These are phyloP conservation scores for Phaethon lepturus DNA, from an alignment of 2,113 vertebrate species.

Conservation along the genomic window DNA sequence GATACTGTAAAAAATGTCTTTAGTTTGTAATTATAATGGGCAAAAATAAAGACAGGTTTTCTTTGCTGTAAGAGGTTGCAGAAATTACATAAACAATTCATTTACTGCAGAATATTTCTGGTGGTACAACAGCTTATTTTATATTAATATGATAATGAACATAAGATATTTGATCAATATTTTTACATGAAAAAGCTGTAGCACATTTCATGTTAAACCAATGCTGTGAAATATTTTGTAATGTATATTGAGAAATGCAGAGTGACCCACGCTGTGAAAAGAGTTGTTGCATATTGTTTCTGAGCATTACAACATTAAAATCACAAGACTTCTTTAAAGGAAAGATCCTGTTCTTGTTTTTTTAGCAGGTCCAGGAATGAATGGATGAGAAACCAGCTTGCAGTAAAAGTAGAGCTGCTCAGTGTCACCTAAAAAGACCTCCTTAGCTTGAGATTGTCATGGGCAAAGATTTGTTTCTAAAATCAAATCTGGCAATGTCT, in stretches of 20 bases:
- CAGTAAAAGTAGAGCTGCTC: background rate
- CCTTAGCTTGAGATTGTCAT: background rate
- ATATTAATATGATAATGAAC: background rate
- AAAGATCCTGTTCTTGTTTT: background rate
- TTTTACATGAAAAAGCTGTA: background rate
- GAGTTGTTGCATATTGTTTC: background rate
- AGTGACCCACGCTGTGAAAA: background rate
- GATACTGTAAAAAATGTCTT: background rate
- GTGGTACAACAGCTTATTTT: background rate
- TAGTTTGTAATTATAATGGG: background rate
- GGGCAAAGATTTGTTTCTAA: background rate
- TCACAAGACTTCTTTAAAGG: background rate
- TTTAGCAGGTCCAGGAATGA: background rate
- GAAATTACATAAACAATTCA: background rate
- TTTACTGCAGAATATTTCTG: background rate
- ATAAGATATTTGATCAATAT: background rate
- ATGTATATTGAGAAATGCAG: background rate
- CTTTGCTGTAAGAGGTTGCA: background rate
- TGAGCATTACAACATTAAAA: background rate
- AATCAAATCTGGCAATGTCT: background rate
- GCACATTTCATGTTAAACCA: background rate
- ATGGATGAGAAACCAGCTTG: background rate
- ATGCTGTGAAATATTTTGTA: background rate
- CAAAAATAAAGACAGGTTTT: background rate
- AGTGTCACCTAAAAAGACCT: background rate